These are phyloP conservation scores for Listrodromus nycthemerus DNA, from an alignment of 2,888 invertebrate genomes.

Conservation along the genomic window DNA sequence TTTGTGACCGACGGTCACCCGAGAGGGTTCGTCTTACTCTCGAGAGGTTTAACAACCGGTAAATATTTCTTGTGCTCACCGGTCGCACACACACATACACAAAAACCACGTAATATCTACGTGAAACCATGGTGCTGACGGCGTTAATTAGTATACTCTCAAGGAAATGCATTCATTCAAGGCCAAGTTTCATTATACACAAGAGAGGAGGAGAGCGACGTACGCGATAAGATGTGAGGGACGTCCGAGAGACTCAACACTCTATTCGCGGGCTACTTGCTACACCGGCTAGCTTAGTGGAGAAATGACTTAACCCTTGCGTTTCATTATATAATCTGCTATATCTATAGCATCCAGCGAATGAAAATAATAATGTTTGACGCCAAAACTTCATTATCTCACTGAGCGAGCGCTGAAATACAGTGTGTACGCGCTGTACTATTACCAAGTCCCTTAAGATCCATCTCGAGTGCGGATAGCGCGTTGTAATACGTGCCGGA, in stretches of 20 bases:
- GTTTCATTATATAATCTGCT: slow-evolving; percentile 46
- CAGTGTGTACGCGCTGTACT: slow-evolving; percentile 44
- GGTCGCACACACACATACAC: not conserved
- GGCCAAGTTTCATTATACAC: slow-evolving; percentile 67
- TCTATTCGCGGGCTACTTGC: slow-evolving; percentile 59
- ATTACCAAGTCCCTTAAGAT: slow-evolving; percentile 61
- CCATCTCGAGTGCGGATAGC: slow-evolving; percentile 44
- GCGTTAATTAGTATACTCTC: slow-evolving; percentile 68
- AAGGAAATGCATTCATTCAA: slow-evolving; percentile 67
- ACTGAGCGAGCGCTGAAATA: slow-evolving; percentile 31
- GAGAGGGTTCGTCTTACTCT: not conserved
- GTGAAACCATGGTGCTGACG: slow-evolving; percentile 65
- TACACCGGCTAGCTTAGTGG: slow-evolving; percentile 40
- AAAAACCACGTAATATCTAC: slow-evolving; percentile 54
- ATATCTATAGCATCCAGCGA: slow-evolving; percentile 36
- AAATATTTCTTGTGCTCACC: slow-evolving; percentile 57
- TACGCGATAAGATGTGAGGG: slow-evolving; percentile 44
- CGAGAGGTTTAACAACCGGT: slow-evolving; percentile 58
- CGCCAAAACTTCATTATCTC: slow-evolving; percentile 65
- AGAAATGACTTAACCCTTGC: slow-evolving; percentile 59
- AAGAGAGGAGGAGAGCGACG: slow-evolving; percentile 32
- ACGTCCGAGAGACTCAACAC: slow-evolving; percentile 55
- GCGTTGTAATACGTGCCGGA: slow-evolving; percentile 62
- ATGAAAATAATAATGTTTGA: slow-evolving; percentile 61
- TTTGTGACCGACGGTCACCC: not conserved